Evolutionary conservation across 1,140 invertebrate species (phyloP).

Genomic region (Oreohelix idahoensis): DNA sequence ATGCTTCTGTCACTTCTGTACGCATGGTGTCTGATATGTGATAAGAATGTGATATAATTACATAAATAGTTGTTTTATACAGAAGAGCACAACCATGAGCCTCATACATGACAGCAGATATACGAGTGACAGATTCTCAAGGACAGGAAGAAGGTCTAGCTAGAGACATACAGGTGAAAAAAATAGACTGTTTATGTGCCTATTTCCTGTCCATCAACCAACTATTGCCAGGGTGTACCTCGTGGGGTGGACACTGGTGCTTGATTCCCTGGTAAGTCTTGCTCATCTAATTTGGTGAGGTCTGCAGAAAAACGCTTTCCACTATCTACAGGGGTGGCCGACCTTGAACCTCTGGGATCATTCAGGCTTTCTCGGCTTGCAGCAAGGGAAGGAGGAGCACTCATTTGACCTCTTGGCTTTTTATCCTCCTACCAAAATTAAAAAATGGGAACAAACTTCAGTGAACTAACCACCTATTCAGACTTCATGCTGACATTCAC

Average conservation of each 20-base stretch:
- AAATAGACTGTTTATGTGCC: not conserved
- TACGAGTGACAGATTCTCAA: too few species aligned
- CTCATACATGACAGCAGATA: too few species aligned
- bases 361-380: conserved; percentile 66
- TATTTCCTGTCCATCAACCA: not conserved
- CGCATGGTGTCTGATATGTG: too few species aligned
- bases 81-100: too few species aligned
- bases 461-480: too few species aligned
- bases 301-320: conserved; percentile 59
- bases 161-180: not conserved
- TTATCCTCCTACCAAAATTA: conserved; percentile 27
- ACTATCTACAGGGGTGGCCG: conserved; percentile 61
- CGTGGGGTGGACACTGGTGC: not conserved
- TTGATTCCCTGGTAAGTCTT: conserved; percentile 58
- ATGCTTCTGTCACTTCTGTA: too few species aligned
- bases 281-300: conserved; percentile 75
- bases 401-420: conserved; percentile 57
- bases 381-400: conserved; percentile 69
- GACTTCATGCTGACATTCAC: too few species aligned
- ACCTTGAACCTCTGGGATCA: conserved; percentile 51
- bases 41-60: too few species aligned
- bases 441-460: not conserved
- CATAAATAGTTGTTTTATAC: too few species aligned
- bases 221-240: conserved; percentile 27
- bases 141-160: too few species aligned